These are phyloP conservation scores for Zenarchopterus dispar DNA, from an alignment of 2,797 vertebrate genomes.

Conservation along the genomic window DNA sequence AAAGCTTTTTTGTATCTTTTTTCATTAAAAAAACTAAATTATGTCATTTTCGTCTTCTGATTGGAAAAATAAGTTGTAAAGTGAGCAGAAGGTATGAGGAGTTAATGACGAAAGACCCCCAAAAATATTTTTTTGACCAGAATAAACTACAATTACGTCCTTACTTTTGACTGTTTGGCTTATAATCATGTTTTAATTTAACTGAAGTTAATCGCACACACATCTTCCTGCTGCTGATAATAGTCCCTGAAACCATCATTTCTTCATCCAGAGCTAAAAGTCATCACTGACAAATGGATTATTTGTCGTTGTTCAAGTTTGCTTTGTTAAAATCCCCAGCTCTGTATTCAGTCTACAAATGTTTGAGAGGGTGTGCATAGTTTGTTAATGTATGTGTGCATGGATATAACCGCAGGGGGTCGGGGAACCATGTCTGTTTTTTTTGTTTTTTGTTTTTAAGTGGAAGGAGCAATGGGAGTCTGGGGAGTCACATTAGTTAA, in stretches of 20 bases:
- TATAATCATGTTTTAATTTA: not conserved
- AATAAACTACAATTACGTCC: not conserved
- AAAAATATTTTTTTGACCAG: not conserved
- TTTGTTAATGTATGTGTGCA: not conserved
- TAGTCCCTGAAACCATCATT: too few relatives aligned
- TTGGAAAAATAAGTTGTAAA: not conserved
- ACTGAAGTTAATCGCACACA: too few relatives aligned
- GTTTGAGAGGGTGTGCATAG: not conserved
- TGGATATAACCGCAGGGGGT: not conserved
- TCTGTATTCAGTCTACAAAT: not conserved
- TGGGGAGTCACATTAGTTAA: not conserved
- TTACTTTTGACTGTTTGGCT: not conserved
- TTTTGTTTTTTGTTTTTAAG: not conserved
- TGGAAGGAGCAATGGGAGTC: slow-evolving; percentile 4
- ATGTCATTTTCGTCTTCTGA: not conserved
- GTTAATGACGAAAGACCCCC: not conserved
- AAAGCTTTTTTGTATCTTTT: not conserved
- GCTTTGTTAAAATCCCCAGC: not conserved
- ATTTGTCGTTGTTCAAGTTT: not conserved
- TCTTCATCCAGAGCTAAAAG: too few relatives aligned
- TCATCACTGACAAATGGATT: not conserved
- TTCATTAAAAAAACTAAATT: too few relatives aligned
- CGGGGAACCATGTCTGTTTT: slow-evolving; percentile 5
- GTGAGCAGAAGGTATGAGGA: too few relatives aligned
- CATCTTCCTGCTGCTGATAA: too few relatives aligned